Evolutionary conservation across 2,888 invertebrate genomes (phyloP).

Genomic region (Eupeodes luniger): DNA sequence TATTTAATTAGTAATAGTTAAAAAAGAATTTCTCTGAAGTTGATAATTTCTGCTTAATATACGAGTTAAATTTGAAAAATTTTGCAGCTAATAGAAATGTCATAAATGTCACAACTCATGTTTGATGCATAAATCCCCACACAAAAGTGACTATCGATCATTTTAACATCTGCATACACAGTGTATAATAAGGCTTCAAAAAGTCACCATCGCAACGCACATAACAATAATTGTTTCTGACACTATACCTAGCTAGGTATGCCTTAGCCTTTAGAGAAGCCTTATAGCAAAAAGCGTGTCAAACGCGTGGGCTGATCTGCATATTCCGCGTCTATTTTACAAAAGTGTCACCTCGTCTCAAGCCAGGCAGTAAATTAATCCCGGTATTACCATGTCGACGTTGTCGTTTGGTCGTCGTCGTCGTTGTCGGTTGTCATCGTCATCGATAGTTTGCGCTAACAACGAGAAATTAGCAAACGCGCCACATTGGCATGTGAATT

Average conservation of each 20-base stretch:
- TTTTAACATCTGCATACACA: conserved; percentile 49
- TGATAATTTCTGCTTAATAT: not conserved
- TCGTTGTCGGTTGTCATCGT: conserved; percentile 64
- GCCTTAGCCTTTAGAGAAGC: not conserved
- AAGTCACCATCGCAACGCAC: conserved; percentile 20
- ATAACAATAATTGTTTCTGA: conserved; percentile 36
- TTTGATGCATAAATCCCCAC: conserved; percentile 28
- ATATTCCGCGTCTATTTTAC: conserved; percentile 49
- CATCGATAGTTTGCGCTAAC: conserved; percentile 73
- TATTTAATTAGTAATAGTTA: not conserved
- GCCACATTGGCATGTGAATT: conserved; percentile 76
- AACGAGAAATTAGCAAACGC: conserved; percentile 74
- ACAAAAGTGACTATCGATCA: conserved; percentile 62
- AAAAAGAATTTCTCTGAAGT: not conserved
- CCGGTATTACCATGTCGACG: conserved; percentile 59
- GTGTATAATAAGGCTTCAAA: conserved; percentile 36
- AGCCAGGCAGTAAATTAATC: conserved; percentile 61
- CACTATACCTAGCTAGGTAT: not conserved
- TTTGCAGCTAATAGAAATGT: conserved; percentile 43
- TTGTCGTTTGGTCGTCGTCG: conserved; percentile 59
- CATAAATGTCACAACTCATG: conserved; percentile 46
- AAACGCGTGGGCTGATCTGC: conserved; percentile 69
- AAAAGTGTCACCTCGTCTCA: conserved; percentile 55
- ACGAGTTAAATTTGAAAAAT: not conserved
- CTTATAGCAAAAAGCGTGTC: conserved; percentile 63